A percentile compares a stretch with the other conserved stretches of the same genome.
These are phyloP conservation scores for Norana najaformis DNA, from an alignment of 2,888 invertebrate genomes.

Conservation along the genomic window DNA sequence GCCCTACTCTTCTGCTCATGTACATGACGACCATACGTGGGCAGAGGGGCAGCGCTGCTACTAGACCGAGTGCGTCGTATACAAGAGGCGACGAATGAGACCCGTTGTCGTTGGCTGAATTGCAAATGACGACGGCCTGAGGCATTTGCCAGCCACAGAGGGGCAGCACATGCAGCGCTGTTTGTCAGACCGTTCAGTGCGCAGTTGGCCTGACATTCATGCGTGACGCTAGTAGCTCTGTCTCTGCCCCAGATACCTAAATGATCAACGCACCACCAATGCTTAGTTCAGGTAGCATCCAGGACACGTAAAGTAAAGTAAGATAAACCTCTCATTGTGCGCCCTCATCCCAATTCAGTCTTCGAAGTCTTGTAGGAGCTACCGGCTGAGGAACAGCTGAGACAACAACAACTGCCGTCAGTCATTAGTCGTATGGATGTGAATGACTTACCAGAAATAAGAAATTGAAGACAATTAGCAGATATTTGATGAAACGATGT, in stretches of 20 bases:
- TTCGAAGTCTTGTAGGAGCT: background rate
- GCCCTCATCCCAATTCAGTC: background rate
- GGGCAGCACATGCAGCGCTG: background rate
- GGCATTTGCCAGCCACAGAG: background rate
- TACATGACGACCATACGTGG: background rate
- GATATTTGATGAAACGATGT: background rate
- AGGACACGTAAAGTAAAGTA: background rate
- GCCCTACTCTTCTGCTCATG: background rate
- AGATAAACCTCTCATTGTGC: background rate
- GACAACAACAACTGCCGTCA: background rate
- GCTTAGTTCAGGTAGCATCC: background rate
- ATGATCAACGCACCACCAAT: background rate
- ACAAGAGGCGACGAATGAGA: background rate
- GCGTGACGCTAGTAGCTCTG: background rate
- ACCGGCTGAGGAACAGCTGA: background rate
- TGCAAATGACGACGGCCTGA: background rate
- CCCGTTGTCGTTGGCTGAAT: background rate
- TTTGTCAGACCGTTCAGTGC: background rate
- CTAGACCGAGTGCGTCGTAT: background rate
- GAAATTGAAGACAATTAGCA: background rate
- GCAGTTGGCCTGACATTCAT: background rate
- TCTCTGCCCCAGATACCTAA: background rate
- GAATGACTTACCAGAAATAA: constrained; percentile 2
- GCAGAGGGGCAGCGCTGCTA: background rate
- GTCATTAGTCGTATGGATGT: background rate